Percentiles rank a stretch among this genome's conserved stretches.
phyloP scores from a whole-genome alignment of 2,888 invertebrate species.

The Harpagoxenus sublaevis region DNA sequence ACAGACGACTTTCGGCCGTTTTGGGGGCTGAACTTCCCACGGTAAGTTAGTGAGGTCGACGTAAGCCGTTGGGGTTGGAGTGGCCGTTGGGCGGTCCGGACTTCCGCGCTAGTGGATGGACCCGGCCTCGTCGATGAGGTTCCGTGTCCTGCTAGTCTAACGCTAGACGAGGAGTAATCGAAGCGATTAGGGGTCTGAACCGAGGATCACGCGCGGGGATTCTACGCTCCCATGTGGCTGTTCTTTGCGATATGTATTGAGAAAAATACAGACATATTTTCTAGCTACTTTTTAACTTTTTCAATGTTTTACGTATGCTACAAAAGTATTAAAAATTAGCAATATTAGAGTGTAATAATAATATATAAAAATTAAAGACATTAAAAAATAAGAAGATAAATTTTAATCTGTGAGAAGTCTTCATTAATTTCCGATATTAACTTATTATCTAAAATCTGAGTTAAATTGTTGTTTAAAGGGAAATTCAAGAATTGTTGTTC shows the following conservation, averaged over 20 bases:
- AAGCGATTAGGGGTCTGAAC: not conserved
- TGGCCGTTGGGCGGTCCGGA: no score
- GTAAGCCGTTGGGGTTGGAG: no score
- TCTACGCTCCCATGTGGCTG: not conserved
- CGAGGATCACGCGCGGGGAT: constrained; percentile 22
- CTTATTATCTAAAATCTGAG: not conserved
- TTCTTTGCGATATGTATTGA: not conserved
- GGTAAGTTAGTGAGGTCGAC: no score
- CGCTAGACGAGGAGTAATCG: no score
- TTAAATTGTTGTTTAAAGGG: not conserved
- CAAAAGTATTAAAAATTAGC: not conserved
- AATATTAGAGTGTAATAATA: not conserved
- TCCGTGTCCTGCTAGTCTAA: no score
- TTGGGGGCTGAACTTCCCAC: no score
- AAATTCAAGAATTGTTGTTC: not conserved
- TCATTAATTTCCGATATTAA: not conserved
- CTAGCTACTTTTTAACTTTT: not conserved
- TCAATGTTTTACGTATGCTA: not conserved
- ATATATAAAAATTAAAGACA: not conserved
- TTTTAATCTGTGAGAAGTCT: not conserved
- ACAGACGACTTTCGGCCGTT: no score
- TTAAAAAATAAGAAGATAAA: not conserved
- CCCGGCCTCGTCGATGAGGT: no score
- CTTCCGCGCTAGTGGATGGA: no score
- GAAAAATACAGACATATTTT: not conserved